These are phyloP conservation scores for Stigmatopora argus DNA, from an alignment of 2,113 vertebrate genomes.

Conservation along the genomic window DNA sequence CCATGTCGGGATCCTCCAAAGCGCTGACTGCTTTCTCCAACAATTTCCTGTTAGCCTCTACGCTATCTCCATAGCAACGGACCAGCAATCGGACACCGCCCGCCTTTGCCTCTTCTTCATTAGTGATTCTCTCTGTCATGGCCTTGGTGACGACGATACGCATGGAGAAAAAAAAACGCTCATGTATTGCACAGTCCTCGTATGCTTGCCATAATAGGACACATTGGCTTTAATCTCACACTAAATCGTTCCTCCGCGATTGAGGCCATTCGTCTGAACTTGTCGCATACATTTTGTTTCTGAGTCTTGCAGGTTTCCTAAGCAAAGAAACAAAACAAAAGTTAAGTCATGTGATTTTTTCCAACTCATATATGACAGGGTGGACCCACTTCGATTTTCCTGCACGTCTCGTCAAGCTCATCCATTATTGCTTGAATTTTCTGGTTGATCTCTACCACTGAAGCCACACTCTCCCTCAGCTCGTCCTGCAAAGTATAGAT, in stretches of 20 bases:
- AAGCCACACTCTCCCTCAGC: constrained; percentile 57
- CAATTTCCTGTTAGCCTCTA: constrained; percentile 65
- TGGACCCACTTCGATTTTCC: constrained; percentile 63
- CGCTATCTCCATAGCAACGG: constrained; percentile 52
- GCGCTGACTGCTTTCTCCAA: constrained; percentile 59
- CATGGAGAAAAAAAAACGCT: background rate
- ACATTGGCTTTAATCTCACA: constrained; percentile 23
- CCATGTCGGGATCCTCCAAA: constrained; percentile 71
- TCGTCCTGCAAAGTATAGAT: constrained; percentile 49
- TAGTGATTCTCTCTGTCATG: constrained; percentile 65
- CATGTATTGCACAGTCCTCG: no score
- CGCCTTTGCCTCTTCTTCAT: constrained; percentile 68
- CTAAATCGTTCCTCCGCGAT: constrained; percentile 67
- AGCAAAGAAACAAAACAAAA: no score
- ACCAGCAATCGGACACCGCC: constrained; percentile 47
- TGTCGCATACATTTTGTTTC: constrained; percentile 69
- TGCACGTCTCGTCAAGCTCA: constrained; percentile 64
- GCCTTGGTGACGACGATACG: constrained; percentile 21
- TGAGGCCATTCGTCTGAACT: constrained; percentile 58
- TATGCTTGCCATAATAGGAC: background rate
- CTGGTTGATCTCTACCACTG: constrained; percentile 56
- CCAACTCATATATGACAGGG: background rate
- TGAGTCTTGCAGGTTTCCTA: constrained; percentile 67
- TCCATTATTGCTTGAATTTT: constrained; percentile 54
- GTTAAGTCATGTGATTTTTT: background rate